phyloP scores from a whole-genome alignment of 1,140 invertebrate genomes.

The Choristoneura fumiferana region DNA sequence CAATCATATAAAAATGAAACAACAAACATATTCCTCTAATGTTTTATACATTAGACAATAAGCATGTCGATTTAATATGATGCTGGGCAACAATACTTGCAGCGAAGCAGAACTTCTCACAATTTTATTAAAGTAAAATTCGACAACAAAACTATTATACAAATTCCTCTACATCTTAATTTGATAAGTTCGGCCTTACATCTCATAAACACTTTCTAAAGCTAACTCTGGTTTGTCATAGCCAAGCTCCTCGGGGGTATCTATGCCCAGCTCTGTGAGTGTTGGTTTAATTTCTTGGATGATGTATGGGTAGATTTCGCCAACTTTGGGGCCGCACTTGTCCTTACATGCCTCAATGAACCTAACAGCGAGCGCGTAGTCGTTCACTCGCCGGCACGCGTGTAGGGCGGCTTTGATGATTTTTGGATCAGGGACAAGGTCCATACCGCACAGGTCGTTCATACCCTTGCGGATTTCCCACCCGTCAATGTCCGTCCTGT shows the following conservation, averaged over 20 bases:
- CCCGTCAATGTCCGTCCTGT: conserved; percentile 93
- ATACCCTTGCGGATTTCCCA: conserved; percentile 97
- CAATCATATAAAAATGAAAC: conserved; percentile 43
- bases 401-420: conserved; percentile 95
- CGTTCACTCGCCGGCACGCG: conserved; percentile 96
- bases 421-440: conserved; percentile 96
- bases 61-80: conserved; percentile 44
- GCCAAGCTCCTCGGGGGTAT: conserved; percentile 96
- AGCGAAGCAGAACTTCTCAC: conserved; percentile 42
- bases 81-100: conserved; percentile 40
- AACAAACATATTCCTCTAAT: conserved; percentile 36
- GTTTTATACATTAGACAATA: conserved; percentile 59
- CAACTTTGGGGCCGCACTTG: conserved; percentile 90
- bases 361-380: conserved; percentile 94
- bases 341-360: conserved; percentile 95
- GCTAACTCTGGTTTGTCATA: conserved; percentile 98
- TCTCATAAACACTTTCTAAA: conserved; percentile 85
- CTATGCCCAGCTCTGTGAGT: conserved; percentile 94
- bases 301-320: conserved; percentile 94
- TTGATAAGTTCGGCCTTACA: conserved; percentile 51
- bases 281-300: conserved; percentile 96
- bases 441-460: conserved; percentile 91
- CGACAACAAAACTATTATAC: conserved; percentile 67
- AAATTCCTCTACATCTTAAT: conserved; percentile 65
- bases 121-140: conserved; percentile 62